Percentiles rank a stretch among this genome's conserved stretches.
These are phyloP conservation scores for Diarsia brunnea DNA, from an alignment of 2,888 invertebrate species.

Conservation along the genomic window DNA sequence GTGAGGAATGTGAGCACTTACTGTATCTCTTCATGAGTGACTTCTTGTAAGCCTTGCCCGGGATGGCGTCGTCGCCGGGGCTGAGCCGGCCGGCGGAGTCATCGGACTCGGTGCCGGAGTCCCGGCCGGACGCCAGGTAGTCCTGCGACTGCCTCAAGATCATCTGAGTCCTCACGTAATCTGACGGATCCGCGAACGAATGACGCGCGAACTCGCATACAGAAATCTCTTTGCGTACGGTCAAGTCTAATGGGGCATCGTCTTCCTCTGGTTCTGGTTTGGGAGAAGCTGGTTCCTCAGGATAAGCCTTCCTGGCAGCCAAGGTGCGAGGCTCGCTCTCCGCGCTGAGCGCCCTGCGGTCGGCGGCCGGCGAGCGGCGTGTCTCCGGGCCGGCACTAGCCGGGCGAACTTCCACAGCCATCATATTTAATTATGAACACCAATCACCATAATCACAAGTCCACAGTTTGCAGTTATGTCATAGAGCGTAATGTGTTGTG, in stretches of 20 bases:
- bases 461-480: conserved; percentile 87
- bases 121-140: conserved; percentile 89
- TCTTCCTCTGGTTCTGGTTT: conserved; percentile 80
- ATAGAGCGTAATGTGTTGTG: conserved; percentile 84
- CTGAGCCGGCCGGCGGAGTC: conserved; percentile 94
- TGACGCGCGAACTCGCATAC: conserved; percentile 89
- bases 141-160: conserved; percentile 88
- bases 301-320: conserved; percentile 89
- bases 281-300: conserved; percentile 76
- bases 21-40: conserved; percentile 98
- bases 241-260: conserved; percentile 95
- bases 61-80: conserved; percentile 90
- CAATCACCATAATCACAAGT: conserved; percentile 86
- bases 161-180: conserved; percentile 88
- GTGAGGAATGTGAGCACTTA: conserved; percentile 91
- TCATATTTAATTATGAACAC: conserved; percentile 87
- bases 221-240: conserved; percentile 90
- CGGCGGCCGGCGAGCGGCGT: conserved; percentile 78
- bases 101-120: conserved; percentile 95
- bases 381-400: conserved; percentile 82
- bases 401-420: conserved; percentile 89
- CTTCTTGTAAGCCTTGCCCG: conserved; percentile 95
- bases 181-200: conserved; percentile 87
- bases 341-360: conserved; percentile 82
- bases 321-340: conserved; percentile 86